phyloP scores from a whole-genome alignment of 2,113 vertebrate genomes.

The Albula glossodonta region DNA sequence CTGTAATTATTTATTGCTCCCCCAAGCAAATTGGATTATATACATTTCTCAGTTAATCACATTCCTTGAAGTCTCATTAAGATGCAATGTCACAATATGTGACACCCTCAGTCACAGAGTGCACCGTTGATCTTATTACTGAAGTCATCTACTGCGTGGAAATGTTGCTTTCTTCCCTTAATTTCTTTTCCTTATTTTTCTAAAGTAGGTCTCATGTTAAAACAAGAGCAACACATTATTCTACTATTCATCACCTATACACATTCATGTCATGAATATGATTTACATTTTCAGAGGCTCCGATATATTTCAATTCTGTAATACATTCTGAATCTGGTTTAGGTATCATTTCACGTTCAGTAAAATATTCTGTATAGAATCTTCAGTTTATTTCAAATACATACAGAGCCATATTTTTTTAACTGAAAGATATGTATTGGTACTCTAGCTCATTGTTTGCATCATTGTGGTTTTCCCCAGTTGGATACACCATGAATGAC shows the following conservation, averaged over 20 bases:
- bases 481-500: constrained; percentile 99
- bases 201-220: background rate
- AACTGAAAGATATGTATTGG: background rate
- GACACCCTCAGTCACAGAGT: background rate
- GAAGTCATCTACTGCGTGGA: no score
- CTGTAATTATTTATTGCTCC: background rate
- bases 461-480: constrained; percentile 65
- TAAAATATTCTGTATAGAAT: no score
- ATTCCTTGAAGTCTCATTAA: background rate
- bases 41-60: background rate
- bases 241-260: background rate
- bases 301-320: background rate
- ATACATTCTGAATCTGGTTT: background rate
- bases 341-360: no score
- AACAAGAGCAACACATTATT: background rate
- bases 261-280: background rate
- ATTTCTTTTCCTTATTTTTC: no score
- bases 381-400: background rate
- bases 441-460: background rate
- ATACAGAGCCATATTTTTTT: background rate
- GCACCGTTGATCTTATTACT: background rate
- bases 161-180: background rate
- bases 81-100: background rate
- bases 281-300: background rate
- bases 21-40: background rate